Evolutionary conservation across 2,888 invertebrate genomes (phyloP).

Genomic region (Luffia ferchaultella): DNA sequence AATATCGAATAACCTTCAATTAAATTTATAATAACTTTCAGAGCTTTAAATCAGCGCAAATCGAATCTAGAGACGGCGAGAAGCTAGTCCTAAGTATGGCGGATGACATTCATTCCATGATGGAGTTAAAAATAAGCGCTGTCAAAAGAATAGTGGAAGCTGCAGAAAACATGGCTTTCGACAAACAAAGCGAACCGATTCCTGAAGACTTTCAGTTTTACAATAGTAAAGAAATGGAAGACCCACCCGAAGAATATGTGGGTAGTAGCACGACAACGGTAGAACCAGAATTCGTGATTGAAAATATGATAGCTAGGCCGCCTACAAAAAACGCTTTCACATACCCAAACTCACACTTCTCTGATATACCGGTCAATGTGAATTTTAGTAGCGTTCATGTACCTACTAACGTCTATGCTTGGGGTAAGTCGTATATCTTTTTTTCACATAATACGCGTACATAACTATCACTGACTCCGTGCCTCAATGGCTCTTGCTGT

Average conservation of each 20-base stretch:
- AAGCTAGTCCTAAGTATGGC: conserved; percentile 84
- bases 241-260: conserved; percentile 57
- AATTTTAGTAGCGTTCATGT: conserved; percentile 91
- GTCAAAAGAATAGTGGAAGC: conserved; percentile 89
- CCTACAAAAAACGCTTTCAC: conserved; percentile 71
- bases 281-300: conserved; percentile 59
- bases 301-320: conserved; percentile 60
- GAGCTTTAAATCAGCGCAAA: conserved; percentile 82
- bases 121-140: conserved; percentile 88
- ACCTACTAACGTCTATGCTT: conserved; percentile 94
- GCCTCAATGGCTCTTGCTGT: no score
- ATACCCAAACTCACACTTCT: conserved; percentile 78
- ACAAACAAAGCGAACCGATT: conserved; percentile 57
- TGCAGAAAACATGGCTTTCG: conserved; percentile 82
- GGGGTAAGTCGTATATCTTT: conserved; percentile 62
- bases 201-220: conserved; percentile 72
- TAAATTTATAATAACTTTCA: conserved; percentile 41
- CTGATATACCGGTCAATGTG: conserved; percentile 78
- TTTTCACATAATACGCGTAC: neutral
- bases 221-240: conserved; percentile 75
- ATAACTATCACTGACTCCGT: no score
- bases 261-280: conserved; percentile 46
- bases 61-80: conserved; percentile 78
- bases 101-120: conserved; percentile 85
- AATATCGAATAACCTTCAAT: no score